phyloP scores from a whole-genome alignment of 1,140 invertebrate species.

The Drosophila azteca region DNA sequence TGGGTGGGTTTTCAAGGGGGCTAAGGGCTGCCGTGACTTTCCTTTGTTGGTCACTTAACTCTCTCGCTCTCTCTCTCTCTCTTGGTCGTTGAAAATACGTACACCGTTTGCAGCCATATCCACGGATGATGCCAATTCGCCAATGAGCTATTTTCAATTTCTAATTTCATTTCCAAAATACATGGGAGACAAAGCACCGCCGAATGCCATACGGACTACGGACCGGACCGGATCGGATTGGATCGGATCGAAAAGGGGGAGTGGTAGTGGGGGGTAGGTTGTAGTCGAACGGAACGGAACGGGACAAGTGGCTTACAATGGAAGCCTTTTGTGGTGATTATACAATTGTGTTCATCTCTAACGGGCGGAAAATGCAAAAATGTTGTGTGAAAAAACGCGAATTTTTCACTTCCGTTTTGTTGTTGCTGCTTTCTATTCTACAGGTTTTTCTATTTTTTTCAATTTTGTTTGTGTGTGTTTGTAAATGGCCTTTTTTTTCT shows the following conservation, averaged over 20 bases:
- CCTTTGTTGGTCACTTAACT: constrained; percentile 46
- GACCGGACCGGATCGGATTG: constrained; percentile 17
- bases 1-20: no score
- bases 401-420: constrained; percentile 78
- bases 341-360: constrained; percentile 59
- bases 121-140: constrained; percentile 83
- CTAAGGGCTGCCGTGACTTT: no score
- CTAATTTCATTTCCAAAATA: constrained; percentile 83
- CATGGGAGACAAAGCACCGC: constrained; percentile 49
- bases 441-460: not conserved
- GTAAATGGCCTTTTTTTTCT: constrained; percentile 1
- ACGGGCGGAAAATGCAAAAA: constrained; percentile 78
- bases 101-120: constrained; percentile 83
- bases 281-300: constrained; percentile 6
- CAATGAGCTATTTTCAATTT: constrained; percentile 80
- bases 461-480: constrained; percentile 28
- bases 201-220: constrained; percentile 25
- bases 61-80: no score
- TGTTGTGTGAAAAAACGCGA: constrained; percentile 78
- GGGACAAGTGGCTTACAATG: constrained; percentile 70
- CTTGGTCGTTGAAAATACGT: constrained; percentile 43
- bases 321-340: constrained; percentile 62
- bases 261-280: not conserved
- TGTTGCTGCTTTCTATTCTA: constrained; percentile 16
- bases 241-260: not conserved